phyloP scores from a whole-genome alignment of 2,888 invertebrate genomes.

The Amphipoea lucens region DNA sequence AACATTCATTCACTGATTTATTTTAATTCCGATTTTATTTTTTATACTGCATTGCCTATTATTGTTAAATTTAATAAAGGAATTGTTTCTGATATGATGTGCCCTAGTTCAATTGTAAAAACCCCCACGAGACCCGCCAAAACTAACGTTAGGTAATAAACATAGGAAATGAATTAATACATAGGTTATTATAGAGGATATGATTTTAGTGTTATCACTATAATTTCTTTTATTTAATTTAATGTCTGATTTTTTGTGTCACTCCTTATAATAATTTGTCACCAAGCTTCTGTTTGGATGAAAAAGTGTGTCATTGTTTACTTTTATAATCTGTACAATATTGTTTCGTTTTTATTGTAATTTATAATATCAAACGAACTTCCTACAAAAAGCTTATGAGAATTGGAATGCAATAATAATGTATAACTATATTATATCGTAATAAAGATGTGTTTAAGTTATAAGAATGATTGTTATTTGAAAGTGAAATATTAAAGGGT shows the following conservation, averaged over 20 bases:
- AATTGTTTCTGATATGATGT: constrained; percentile 55
- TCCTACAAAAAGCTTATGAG: constrained; percentile 65
- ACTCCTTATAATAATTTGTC: constrained; percentile 42
- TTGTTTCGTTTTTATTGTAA: constrained; percentile 57
- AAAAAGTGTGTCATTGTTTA: constrained; percentile 48
- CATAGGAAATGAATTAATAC: constrained; percentile 67
- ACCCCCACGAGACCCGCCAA: constrained; percentile 65
- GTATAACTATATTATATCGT: constrained; percentile 61
- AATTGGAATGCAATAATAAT: constrained; percentile 65
- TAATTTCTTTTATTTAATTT: constrained; percentile 58
- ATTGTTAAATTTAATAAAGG: constrained; percentile 49
- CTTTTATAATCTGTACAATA: constrained; percentile 67
- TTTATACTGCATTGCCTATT: constrained; percentile 28
- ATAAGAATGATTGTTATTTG: constrained; percentile 63
- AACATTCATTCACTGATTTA: constrained; percentile 16
- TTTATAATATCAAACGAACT: constrained; percentile 61
- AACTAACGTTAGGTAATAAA: constrained; percentile 67
- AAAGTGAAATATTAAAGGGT: constrained; percentile 60
- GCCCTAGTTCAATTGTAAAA: constrained; percentile 62
- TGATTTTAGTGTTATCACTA: constrained; percentile 60
- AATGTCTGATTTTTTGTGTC: constrained; percentile 55
- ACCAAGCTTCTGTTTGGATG: constrained; percentile 41
- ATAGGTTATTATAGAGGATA: constrained; percentile 60
- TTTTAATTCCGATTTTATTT: constrained; percentile 26
- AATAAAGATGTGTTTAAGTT: constrained; percentile 64